Evolutionary conservation across 2,113 vertebrate genomes (phyloP).

Genomic region (Forbesichthys papilliferus): DNA sequence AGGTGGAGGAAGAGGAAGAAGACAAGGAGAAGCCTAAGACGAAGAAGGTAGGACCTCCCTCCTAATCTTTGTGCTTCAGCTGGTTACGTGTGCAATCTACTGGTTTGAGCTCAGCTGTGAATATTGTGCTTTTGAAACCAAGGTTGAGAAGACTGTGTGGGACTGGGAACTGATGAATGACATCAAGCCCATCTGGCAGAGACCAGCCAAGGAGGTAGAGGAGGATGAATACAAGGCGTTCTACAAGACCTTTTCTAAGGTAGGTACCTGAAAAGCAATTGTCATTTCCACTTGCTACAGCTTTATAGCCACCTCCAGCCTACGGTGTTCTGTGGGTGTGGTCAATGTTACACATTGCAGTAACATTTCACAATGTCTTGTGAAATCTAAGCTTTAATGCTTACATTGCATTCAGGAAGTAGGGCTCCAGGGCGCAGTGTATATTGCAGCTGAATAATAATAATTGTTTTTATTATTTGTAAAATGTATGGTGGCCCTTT

Average conservation of each 20-base stretch:
- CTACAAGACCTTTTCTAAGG: constrained; percentile 98
- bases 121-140: constrained; percentile 1
- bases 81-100: too few species aligned
- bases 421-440: too few species aligned
- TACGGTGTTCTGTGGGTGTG: too few species aligned
- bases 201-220: constrained; percentile 93
- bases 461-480: too few species aligned
- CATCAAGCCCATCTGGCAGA: constrained; percentile 99
- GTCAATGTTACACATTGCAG: too few species aligned
- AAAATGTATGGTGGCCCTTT: too few species aligned
- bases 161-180: constrained; percentile 99
- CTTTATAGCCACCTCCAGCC: too few species aligned
- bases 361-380: too few species aligned
- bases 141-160: constrained; percentile 99
- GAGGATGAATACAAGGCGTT: constrained; percentile 97
- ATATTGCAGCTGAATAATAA: too few species aligned
- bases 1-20: constrained; percentile 94
- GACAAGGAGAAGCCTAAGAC: constrained; percentile 98
- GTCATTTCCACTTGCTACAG: neutral
- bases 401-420: too few species aligned
- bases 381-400: too few species aligned
- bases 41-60: constrained; percentile 81
- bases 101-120: neutral
- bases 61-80: too few species aligned
- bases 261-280: constrained; percentile 37